A percentile compares a stretch with the other conserved stretches of the same genome.
These are phyloP conservation scores for Argyresthia goedartella DNA, from an alignment of 2,888 invertebrate genomes.

Conservation along the genomic window DNA sequence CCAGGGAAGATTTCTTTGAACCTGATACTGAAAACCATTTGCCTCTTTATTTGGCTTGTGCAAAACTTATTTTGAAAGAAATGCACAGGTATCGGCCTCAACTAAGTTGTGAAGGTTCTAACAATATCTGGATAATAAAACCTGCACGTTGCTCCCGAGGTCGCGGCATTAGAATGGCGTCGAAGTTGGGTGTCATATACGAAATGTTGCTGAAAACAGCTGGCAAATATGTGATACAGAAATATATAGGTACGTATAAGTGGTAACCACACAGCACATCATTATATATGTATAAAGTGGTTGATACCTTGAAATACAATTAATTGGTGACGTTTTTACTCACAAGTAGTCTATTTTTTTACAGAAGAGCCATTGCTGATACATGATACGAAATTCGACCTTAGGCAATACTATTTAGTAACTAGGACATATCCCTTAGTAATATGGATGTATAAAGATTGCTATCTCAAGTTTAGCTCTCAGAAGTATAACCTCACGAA, in stretches of 20 bases:
- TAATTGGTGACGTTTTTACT: too few species aligned
- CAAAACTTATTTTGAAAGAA: slow-evolving; percentile 71
- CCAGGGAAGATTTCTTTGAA: slow-evolving; percentile 66
- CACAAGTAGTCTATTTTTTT: slow-evolving; percentile 19
- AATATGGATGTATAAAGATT: slow-evolving; percentile 89
- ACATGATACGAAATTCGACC: slow-evolving; percentile 90
- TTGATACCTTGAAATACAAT: not conserved
- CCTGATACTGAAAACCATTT: slow-evolving; percentile 37
- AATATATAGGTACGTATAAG: slow-evolving; percentile 82
- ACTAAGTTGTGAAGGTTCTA: slow-evolving; percentile 80
- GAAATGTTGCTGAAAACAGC: slow-evolving; percentile 70
- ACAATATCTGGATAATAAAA: slow-evolving; percentile 93
- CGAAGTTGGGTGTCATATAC: slow-evolving; percentile 79
- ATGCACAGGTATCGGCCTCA: slow-evolving; percentile 73
- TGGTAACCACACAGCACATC: not conserved
- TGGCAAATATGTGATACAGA: slow-evolving; percentile 85
- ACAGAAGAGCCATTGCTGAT: slow-evolving; percentile 85
- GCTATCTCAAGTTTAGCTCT: slow-evolving; percentile 89
- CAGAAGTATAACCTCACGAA: slow-evolving; percentile 83
- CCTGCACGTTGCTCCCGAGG: slow-evolving; percentile 87
- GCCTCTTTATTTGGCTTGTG: slow-evolving; percentile 42
- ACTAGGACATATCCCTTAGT: slow-evolving; percentile 82
- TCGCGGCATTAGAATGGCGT: slow-evolving; percentile 84
- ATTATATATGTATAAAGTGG: not conserved
- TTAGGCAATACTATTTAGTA: slow-evolving; percentile 90